These are phyloP conservation scores for Limnephilus lunatus DNA, from an alignment of 2,888 invertebrate species.

Conservation along the genomic window DNA sequence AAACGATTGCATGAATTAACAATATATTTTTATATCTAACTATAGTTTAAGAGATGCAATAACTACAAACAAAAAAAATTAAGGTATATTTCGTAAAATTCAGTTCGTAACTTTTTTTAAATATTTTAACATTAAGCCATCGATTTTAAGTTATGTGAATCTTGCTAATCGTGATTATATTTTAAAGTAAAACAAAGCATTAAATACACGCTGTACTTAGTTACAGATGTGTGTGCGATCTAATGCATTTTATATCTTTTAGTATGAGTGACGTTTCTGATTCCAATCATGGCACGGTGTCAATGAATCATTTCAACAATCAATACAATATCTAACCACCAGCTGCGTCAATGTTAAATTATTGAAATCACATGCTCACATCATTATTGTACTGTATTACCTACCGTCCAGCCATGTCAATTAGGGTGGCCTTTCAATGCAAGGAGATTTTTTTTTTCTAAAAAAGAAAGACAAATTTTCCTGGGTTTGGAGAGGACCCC, in stretches of 20 bases:
- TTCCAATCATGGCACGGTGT: background rate
- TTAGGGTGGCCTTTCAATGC: background rate
- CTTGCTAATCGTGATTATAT: too few relatives aligned
- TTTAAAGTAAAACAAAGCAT: too few relatives aligned
- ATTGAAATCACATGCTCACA: background rate
- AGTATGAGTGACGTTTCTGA: background rate
- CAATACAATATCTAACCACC: background rate
- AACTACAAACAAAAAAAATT: too few relatives aligned
- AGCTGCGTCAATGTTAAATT: background rate
- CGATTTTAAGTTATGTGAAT: too few relatives aligned
- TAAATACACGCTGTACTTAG: background rate
- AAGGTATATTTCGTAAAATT: too few relatives aligned
- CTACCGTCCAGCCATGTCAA: background rate
- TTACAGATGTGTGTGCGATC: background rate
- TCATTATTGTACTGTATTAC: background rate
- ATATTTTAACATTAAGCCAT: too few relatives aligned
- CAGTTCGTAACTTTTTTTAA: too few relatives aligned
- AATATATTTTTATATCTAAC: too few relatives aligned
- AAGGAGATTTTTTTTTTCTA: background rate
- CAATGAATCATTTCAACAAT: background rate
- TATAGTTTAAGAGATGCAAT: too few relatives aligned
- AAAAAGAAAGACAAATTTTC: too few relatives aligned
- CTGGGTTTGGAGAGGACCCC: too few relatives aligned
- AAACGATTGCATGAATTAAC: too few relatives aligned
- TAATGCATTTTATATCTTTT: background rate